Conservation (phyloP, 2,888 invertebrate species). For the Tryphoninae sp. region DNA sequence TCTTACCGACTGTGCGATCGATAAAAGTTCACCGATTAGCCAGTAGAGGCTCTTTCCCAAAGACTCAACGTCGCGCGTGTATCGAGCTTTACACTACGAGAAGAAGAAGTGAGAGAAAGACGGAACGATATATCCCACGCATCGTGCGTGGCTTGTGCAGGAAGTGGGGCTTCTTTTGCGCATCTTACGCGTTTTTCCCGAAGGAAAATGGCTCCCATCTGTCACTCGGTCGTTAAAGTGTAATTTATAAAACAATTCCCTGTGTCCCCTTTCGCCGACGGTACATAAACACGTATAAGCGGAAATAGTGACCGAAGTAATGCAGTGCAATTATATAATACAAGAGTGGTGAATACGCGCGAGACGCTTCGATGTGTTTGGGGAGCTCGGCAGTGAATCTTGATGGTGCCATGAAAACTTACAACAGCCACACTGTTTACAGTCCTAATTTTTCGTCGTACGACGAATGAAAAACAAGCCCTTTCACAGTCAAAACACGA, state of each 20-base stretch:
- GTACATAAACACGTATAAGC: constrained; percentile 3
- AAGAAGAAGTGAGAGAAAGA: constrained; percentile 13
- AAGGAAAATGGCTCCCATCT: constrained; percentile 79
- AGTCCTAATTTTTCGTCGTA: constrained; percentile 66
- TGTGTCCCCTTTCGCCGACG: constrained; percentile 22
- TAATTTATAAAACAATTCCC: constrained; percentile 63
- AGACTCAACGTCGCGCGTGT: constrained; percentile 13
- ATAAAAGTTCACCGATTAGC: not conserved
- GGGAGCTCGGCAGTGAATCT: constrained; percentile 57
- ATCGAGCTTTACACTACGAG: constrained; percentile 23
- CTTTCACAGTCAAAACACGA: not conserved
- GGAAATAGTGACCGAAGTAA: constrained; percentile 50
- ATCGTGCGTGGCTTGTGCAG: constrained; percentile 66
- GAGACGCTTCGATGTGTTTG: constrained; percentile 58
- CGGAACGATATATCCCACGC: constrained; percentile 53
- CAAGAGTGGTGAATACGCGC: constrained; percentile 61
- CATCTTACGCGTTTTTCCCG: constrained; percentile 75
- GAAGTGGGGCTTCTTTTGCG: constrained; percentile 74
- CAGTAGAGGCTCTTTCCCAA: not conserved
- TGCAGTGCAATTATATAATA: constrained; percentile 73
- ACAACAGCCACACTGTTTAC: constrained; percentile 72
- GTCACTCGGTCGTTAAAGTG: constrained; percentile 73
- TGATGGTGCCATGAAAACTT: constrained; percentile 74
- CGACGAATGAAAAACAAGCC: constrained; percentile 60
- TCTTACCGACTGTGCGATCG: not conserved